Base-by-base conservation (phyloP, 2,888 invertebrate species). In the Rhaphigaster nebulosa region DNA sequence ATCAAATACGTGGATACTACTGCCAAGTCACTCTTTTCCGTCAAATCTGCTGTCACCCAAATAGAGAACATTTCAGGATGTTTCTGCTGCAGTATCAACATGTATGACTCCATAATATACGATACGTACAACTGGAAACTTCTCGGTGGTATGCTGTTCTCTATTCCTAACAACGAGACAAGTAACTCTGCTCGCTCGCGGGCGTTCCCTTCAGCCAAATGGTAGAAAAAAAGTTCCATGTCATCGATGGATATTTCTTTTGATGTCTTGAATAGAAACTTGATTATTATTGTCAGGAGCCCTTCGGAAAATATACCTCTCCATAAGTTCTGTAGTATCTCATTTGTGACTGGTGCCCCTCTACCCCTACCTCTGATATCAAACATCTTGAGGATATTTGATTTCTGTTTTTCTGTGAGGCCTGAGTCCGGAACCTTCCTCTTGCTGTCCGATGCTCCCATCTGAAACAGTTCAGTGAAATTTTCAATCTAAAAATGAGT, bases 41-140 rank as follows among this genome's bases (percentile, higher is more conserved):
- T 54, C 23, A 90, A n/a, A 20, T 90, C 90, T 13, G 80, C 84
- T 0, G 90, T 84, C n/a, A 41, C 34, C 90, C 90, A 90, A 56
- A 84, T n/a, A 38, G 38, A 54, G 56, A 80, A 90, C 8, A 60
- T 54, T 29, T 76, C 56, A 6, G 90, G 84, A 34, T 50, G 34
- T 38, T 90, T 56, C 29, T 54, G 26, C n/a, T n/a, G 26, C 76
- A 90, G 87, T 56, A 90, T 90, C 20, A 87, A 2, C 52, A 90
- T 84, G 29, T 87, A 90, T 0, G 90, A 90, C 41, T 90, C 50
- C 18, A 90, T 52, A 0, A 90, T 87, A 84, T 90, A 20, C 23
- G 90, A 90, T 38, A 90, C 56, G 26, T 90, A 90, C 41, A 56
- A 26, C 29, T 89, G 70, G n/a, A 89, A 60, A 26, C 50, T 65